phyloP scores from a whole-genome alignment of 2,797 vertebrate genomes.

The Acanthurus lineatus region DNA sequence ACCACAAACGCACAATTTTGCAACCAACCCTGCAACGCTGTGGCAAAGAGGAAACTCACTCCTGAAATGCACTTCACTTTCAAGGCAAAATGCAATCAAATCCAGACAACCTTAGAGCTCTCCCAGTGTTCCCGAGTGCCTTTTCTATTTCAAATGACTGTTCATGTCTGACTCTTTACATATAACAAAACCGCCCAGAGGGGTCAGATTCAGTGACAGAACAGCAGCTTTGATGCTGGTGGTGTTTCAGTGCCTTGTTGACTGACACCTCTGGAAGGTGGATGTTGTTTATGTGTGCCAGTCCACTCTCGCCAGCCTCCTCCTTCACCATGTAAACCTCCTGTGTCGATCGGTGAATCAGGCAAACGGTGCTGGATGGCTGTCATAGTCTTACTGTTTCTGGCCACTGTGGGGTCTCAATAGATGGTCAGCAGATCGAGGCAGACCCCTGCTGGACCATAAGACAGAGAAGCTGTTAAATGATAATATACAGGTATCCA shows the following conservation, averaged over 20 bases:
- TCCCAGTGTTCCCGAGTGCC: background rate
- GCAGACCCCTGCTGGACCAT: slow-evolving; percentile 1
- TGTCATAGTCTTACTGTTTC: background rate
- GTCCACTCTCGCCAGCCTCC: background rate
- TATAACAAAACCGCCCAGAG: slow-evolving; percentile 12
- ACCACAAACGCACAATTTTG: slow-evolving; percentile 5
- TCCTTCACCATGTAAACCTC: background rate
- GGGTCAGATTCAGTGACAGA: slow-evolving; percentile 5
- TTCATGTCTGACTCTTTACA: background rate
- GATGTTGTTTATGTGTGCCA: background rate
- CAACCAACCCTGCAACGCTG: background rate
- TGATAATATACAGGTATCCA: background rate
- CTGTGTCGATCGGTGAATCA: background rate
- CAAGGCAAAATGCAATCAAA: slow-evolving; percentile 38
- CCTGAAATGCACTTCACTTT: slow-evolving; percentile 21
- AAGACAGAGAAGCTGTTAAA: slow-evolving; percentile 7
- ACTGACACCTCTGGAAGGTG: slow-evolving; percentile 6
- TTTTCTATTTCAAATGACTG: background rate
- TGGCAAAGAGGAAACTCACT: background rate
- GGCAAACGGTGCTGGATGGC: background rate
- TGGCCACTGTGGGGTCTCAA: background rate
- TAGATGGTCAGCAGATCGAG: background rate
- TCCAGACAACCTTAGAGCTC: slow-evolving; percentile 3
- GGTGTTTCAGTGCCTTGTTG: background rate
- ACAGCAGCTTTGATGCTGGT: background rate